phyloP scores from a whole-genome alignment of 2,113 vertebrate genomes.

The Oryzias javanicus region DNA sequence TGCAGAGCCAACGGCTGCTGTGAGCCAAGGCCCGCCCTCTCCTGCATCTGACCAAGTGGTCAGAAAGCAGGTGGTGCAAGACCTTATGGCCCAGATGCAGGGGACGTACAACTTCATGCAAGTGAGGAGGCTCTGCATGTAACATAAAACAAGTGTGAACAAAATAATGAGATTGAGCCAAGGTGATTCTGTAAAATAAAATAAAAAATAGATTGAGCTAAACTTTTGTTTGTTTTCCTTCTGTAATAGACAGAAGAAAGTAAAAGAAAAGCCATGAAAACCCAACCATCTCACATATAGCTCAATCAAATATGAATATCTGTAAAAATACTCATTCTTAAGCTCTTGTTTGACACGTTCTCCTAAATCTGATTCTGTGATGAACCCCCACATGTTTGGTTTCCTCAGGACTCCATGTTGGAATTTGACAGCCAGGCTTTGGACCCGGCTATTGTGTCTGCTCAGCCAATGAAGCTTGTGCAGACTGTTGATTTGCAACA shows the following conservation, averaged over 20 bases:
- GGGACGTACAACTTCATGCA: constrained; percentile 99
- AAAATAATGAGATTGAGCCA: not conserved
- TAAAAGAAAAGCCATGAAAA: too few species aligned
- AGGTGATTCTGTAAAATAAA: not conserved
- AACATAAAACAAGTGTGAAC: not conserved
- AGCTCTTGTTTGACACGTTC: too few species aligned
- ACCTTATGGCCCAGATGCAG: constrained; percentile 99
- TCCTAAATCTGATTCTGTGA: not conserved
- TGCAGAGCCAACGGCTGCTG: constrained; percentile 70
- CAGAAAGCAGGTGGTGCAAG: constrained; percentile 92
- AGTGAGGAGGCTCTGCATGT: constrained; percentile 66
- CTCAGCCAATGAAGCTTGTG: constrained; percentile 94
- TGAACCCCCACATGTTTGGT: not conserved
- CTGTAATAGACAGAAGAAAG: too few species aligned
- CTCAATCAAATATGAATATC: not conserved
- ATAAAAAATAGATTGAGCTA: not conserved
- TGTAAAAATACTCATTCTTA: not conserved
- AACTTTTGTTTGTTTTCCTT: too few species aligned
- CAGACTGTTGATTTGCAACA: constrained; percentile 89
- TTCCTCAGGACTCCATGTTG: constrained; percentile 90
- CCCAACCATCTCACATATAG: too few species aligned
- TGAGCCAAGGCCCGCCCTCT: constrained; percentile 78
- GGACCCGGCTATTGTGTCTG: constrained; percentile 96
- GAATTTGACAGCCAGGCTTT: constrained; percentile 96
- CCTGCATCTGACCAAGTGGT: constrained; percentile 87